Evolutionary conservation across 2,797 vertebrate species (phyloP), one percentile per base, ranked within the genome.

Genomic region (Falco biarmicus): DNA sequence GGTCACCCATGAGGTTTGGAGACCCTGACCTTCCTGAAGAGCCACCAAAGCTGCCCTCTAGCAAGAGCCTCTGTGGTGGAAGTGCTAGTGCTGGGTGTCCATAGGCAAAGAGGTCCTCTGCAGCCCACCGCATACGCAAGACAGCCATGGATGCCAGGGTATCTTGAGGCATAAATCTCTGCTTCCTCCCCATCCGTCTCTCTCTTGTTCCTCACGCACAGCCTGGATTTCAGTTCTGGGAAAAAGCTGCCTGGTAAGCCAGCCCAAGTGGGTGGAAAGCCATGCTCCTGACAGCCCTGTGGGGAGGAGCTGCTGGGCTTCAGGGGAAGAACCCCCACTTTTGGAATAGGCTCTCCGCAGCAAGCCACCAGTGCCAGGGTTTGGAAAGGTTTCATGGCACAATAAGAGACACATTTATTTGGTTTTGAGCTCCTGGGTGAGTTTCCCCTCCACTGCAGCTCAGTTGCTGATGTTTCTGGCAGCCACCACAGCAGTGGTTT

Each of bases 391-490:
- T 89, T 68, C 4, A 3, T 78, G 87, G 59, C 74, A 54, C 75
- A 75, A 85, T 53, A 73, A 68, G 68, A 84, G 71, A 59, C 41
- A 37, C 83, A 83, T 94, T 92, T 84, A 65, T 86, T 90, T 84
- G 87, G 61, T 60, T 87, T 91, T 87, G 63, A 90, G 87, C 83
- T 95, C 83, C 57, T 91, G 85, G 68, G 66, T 81, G 74, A 89
- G 61, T 66, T 94, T 87, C 21, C 41, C 60, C 75, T 53, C 83
- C 7, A 0, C 59, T 84, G 57, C 54, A 95, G 64, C 86, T 90
- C 0, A 0, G 80, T 91, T 73, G 59, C 70, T 90, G 89, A 47
- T 87, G 60, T 48, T 95, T 92, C 95, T 94, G 92, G 94, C 90
- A 95, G 78, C 29, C 50, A 64, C 60, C 22, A 29, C 29, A 39